Base-by-base conservation (phyloP, 23 tunicate genomes). In the Trididemnum clinides region DNA sequence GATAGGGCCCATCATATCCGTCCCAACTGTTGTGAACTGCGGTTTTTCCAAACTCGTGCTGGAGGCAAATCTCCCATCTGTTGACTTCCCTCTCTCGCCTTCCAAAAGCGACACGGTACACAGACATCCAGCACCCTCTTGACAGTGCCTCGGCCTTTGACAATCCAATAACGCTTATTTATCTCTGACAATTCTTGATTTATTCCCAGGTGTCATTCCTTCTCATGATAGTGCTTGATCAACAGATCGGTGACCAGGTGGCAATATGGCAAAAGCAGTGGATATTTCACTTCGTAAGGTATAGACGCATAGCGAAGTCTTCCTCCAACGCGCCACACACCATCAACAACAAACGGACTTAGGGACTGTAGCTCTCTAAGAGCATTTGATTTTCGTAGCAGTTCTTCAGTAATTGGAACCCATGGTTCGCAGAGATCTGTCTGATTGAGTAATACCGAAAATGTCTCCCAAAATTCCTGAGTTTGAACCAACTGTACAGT, bases 41-140 rank as follows among this genome's bases (percentile, higher is more conserved):
- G 6, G 4, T 4, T 15, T 62, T 21, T 62, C 27, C 21, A 12
- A 6, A 62, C 69, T 19, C 69, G 22, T 19, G 18, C 27, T 15
- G 22, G 69, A 62, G 69, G 69, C 69, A 62, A 62, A 21, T 62
- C 27, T 21, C 69, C 69, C 69, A 62, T 62, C 69, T 62, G 69
- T 21, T 62, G 69, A 21, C 27, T 62, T 21, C 69, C 69, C 6
- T 22, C 26, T 4, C 69, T 6, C 69, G 27, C 23, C 27, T 21
- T 62, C 69, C 69, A 62, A 62, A 62, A 62, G 4, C 69, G 69
- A 26, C 69, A 62, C 6, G 69, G 27, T 26, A 62, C 69, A 21
- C 69, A 62, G 6, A 12, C 27, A 21, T 62, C 21, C 69, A 62
- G 21, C 4, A 62, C 69, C 22, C 69, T 21, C 21, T 62, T 62